Conservation (phyloP, 2,888 invertebrate genomes). For the Himalopsyche japonica region DNA sequence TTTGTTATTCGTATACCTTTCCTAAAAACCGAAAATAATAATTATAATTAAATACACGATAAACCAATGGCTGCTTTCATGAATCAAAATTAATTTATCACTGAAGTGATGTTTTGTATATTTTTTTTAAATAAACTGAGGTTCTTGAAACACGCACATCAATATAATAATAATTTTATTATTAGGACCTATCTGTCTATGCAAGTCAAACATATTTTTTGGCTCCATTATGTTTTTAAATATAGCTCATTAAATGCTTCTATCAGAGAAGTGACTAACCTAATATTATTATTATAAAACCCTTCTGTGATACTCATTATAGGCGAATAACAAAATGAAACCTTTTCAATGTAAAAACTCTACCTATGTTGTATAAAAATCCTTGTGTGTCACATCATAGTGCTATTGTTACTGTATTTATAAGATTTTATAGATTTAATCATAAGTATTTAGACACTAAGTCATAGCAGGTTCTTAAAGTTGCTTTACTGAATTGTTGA, state of each 20-base stretch:
- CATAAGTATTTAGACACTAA: neutral
- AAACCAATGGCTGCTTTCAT: too few species aligned
- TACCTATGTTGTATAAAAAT: neutral
- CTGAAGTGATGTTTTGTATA: too few species aligned
- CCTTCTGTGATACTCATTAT: conserved; percentile 31
- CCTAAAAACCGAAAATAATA: neutral
- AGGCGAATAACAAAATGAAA: conserved; percentile 30
- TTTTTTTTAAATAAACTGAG: neutral
- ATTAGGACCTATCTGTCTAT: neutral
- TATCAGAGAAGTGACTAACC: neutral
- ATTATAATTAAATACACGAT: too few species aligned
- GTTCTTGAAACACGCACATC: neutral
- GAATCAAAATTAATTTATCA: too few species aligned
- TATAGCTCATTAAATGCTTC: neutral
- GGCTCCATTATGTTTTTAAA: neutral
- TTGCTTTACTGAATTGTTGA: neutral
- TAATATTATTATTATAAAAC: conserved; percentile 9
- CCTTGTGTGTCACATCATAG: neutral
- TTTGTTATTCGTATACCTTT: conserved; percentile 24
- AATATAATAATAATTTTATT: neutral
- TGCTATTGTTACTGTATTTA: neutral
- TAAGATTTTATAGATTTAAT: neutral
- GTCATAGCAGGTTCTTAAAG: neutral
- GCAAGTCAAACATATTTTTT: neutral
- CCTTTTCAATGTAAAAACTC: conserved; percentile 5